Base-by-base conservation (phyloP, 1,140 invertebrate species). In the Calosoma granatense region DNA sequence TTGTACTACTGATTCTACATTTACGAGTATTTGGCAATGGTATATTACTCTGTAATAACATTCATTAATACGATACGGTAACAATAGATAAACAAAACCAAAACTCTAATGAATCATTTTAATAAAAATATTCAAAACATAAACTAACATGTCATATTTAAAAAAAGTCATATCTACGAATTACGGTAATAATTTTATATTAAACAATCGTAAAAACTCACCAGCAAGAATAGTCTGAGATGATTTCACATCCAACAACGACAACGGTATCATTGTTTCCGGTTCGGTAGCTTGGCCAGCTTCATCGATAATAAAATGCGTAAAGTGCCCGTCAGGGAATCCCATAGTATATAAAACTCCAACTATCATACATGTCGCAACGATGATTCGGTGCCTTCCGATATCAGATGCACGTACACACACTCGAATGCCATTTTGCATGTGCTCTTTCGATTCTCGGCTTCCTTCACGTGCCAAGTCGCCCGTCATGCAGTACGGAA, bases 241-340 rank as follows among this genome's bases (percentile, higher is more conserved):
- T 17, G 56, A 56, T 9, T 61, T 55, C 20, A 68, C 60, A 56
- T 75, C 66, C 51, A 79, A 67, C 56, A 78, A 69, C 57, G 71
- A 65, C 15, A 84, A 63, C 2, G 87, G 82, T 64, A 92, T 83
- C 58, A 93, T 67, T 9, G 81, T 74, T 61, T 91, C 88, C 1
- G 90, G 82, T 74, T 95, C 92, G 1, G 78, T 83, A 1, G 85
- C 82, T 67, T 93, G 90, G 9, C 88, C 90, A 20, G 88, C 87
- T 75, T 95, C 92, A 73, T 95, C 92, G 54, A 94, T 81, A 66
- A 95, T 87, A 52, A 92, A 75, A 70, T 94, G 88, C 3, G 83
- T 82, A 68, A 93, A 87, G 62, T 86, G 78, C 15, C 79, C 75
- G 26, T 73, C 72, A 2, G 66, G 57, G 23, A 72, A 67, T 19